These are phyloP conservation scores for Hydrotaea cyrtoneurina DNA, from an alignment of 2,888 invertebrate genomes.

Conservation along the genomic window DNA sequence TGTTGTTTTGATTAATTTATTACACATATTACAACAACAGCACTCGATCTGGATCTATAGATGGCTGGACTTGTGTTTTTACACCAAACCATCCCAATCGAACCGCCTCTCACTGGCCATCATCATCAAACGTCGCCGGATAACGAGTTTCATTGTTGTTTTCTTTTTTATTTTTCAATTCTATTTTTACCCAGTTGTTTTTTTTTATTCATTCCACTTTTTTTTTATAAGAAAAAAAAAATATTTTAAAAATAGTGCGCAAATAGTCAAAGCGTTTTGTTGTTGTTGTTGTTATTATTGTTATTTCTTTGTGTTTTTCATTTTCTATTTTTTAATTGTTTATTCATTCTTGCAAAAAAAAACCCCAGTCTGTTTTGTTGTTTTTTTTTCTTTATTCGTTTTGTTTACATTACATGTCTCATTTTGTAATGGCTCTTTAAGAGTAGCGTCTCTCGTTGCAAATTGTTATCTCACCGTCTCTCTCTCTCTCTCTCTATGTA, in stretches of 20 bases:
- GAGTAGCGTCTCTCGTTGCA: background rate
- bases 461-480: background rate
- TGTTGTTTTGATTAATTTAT: background rate
- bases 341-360: conserved; percentile 71
- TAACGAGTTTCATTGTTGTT: background rate
- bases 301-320: conserved; percentile 26
- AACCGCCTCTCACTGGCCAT: background rate
- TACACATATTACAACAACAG: background rate
- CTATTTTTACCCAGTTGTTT: conserved; percentile 10
- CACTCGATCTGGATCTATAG: no score
- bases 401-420: conserved; percentile 17
- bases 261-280: conserved; percentile 70
- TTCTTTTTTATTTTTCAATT: conserved; percentile 8
- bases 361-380: conserved; percentile 1
- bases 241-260: conserved; percentile 78
- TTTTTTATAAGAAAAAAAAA: conserved; percentile 44
- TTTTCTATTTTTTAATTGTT: conserved; percentile 69
- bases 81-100: background rate
- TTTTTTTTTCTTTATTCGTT: background rate
- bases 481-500: background rate
- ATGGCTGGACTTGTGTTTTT: background rate
- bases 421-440: background rate
- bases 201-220: conserved; percentile 17
- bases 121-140: background rate
- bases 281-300: conserved; percentile 2